Evolutionary conservation across 2,888 invertebrate genomes (phyloP).

Genomic region (Lycaena phlaeas): DNA sequence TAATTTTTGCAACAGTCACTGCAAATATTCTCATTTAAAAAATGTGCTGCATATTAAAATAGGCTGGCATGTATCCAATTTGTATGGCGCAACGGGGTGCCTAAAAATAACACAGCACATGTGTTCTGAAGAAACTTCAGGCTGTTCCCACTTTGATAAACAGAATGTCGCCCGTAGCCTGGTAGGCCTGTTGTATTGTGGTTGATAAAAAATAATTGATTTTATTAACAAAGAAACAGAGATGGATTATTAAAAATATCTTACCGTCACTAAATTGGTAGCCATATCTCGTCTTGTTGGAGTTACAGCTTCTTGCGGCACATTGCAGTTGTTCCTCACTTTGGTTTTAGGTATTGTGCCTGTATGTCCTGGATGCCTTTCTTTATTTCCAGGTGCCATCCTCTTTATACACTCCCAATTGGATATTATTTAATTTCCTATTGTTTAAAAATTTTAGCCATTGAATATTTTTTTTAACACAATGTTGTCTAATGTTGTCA

Average conservation of each 20-base stretch:
- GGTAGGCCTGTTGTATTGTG: not conserved
- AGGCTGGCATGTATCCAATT: conserved; percentile 55
- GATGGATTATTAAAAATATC: too few species aligned
- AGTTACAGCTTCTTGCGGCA: conserved; percentile 74
- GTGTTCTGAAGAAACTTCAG: conserved; percentile 43
- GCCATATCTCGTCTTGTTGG: conserved; percentile 74
- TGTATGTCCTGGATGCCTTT: conserved; percentile 67
- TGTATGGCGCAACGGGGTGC: conserved; percentile 36
- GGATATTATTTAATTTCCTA: conserved; percentile 12
- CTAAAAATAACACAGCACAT: conserved; percentile 54
- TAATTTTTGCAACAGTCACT: not conserved
- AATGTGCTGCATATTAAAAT: conserved; percentile 24
- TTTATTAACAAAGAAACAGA: too few species aligned
- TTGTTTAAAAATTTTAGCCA: conserved; percentile 11
- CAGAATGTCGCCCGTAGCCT: conserved; percentile 1
- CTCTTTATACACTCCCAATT: conserved; percentile 29
- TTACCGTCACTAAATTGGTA: conserved; percentile 65
- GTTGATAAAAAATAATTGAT: too few species aligned
- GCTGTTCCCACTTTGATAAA: conserved; percentile 17
- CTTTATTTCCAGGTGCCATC: conserved; percentile 70
- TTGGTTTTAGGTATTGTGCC: conserved; percentile 80
- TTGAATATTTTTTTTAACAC: not conserved
- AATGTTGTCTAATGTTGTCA: not conserved
- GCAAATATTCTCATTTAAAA: conserved; percentile 13
- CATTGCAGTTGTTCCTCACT: conserved; percentile 73